phyloP scores from a whole-genome alignment of 2,797 vertebrate genomes.

The Hoplostethus atlanticus region DNA sequence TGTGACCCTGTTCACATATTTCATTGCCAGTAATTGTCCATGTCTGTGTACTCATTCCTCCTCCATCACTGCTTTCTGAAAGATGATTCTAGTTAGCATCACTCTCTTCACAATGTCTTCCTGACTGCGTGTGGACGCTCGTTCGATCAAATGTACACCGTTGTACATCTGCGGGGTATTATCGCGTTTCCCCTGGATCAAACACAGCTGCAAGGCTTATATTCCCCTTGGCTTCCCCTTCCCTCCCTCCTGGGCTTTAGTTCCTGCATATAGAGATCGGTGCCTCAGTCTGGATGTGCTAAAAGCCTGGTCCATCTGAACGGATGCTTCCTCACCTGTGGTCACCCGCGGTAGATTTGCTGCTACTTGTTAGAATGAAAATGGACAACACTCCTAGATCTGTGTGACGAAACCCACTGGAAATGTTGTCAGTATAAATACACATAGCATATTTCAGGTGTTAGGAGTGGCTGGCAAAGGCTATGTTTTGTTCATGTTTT shows the following conservation, averaged over 20 bases:
- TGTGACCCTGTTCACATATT: conserved; percentile 36
- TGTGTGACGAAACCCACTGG: not conserved
- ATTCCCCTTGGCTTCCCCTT: conserved; percentile 28
- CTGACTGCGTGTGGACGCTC: conserved; percentile 29
- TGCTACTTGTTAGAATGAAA: not conserved
- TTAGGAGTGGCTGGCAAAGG: not conserved
- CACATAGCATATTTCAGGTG: not conserved
- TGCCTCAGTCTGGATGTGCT: conserved; percentile 9
- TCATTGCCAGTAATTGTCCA: conserved; percentile 28
- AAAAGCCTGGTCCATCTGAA: not conserved
- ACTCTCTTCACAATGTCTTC: conserved; percentile 3
- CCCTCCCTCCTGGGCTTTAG: conserved; percentile 6
- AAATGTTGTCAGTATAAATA: not conserved
- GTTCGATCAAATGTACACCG: conserved; percentile 33
- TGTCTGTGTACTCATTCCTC: conserved; percentile 4
- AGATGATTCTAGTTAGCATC: conserved; percentile 8
- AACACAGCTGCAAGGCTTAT: conserved; percentile 57
- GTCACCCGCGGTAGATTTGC: conserved; percentile 4
- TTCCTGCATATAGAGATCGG: conserved; percentile 13
- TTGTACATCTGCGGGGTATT: conserved; percentile 58
- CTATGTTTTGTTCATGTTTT: not conserved
- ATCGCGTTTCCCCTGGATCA: conserved; percentile 43
- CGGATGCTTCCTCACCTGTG: not conserved
- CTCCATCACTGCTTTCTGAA: conserved; percentile 9
- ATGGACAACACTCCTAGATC: not conserved